Evolutionary conservation across 2,797 vertebrate species (phyloP), one percentile per base, ranked within the genome.

Genomic region (Pempheris klunzingeri): DNA sequence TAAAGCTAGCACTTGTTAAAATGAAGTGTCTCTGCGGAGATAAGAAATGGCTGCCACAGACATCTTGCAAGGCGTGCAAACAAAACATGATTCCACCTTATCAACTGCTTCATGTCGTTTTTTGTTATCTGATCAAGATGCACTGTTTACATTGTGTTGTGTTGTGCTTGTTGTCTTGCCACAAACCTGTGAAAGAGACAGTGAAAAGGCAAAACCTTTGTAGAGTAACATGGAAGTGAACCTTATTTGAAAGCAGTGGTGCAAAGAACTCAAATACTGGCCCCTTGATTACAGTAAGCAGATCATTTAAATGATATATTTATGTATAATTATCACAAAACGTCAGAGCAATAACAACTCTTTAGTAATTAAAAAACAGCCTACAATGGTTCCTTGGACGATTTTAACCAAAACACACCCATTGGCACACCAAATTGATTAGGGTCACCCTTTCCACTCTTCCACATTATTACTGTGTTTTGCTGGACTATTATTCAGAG

Each of bases 21-120:
- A 77, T 79, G 13, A 77, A 77, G 63, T 44, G 66, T 64, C 39
- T 49, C 65, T 46, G 46, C 34, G 54, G 50, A 66, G 85, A 88
- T 81, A 82, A 82, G 24, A 73, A 74, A 49, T n/a, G 43, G 47
- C 38, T 64, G 61, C 39, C 41, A 22, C 57, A 64, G 46, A 68
- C 64, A 63, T 70, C 63, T 69, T 24, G 61, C 50, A 46, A 74
- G 43, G 49, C 11, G 26, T 30, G 41, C 47, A 74, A 69, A 74
- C 49, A 60, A 78, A 81, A 64, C 41, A 57, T n/a, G 38, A 73
- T 46, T 82, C 39, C 58, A 58, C 63, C 75, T 73, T 64, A 82
- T 80, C 63, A 61, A 15, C 24, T 18, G 41, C 63, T 47, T 41
- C 15, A 11, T 53, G 62, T 41, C 13, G 2, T 57, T 58, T 43